A percentile compares a stretch with the other conserved stretches of the same genome.
Evolutionary conservation across 53 echinoderm and acorn worm species (phyloP).

Genomic region (Paracentrotus lividus): DNA sequence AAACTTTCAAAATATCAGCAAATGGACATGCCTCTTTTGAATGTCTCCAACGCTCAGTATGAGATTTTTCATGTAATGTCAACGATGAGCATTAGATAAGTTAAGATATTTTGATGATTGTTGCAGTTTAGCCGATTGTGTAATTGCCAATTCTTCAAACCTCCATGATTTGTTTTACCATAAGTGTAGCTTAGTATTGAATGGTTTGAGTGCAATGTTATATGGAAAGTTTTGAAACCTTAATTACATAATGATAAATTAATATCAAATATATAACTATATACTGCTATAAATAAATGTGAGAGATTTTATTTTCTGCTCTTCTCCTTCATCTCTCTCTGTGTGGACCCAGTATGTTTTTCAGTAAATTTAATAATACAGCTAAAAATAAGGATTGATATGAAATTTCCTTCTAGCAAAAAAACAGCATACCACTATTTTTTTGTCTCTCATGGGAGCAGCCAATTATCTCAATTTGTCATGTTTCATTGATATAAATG

Average conservation of each 20-base stretch:
- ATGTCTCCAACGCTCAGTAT: background rate
- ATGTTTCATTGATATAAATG: constrained; percentile 24
- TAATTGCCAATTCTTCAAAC: background rate
- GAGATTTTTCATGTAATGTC: background rate
- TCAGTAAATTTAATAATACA: background rate
- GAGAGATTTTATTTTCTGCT: background rate
- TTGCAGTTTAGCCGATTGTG: too few species aligned
- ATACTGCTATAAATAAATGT: too few species aligned
- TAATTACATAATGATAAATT: too few species aligned
- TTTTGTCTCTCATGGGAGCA: background rate
- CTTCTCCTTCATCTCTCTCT: background rate
- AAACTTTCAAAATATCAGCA: background rate
- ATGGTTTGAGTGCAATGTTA: background rate
- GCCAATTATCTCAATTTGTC: background rate
- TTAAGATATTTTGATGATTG: too few species aligned
- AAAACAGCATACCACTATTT: too few species aligned
- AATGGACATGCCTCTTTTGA: background rate
- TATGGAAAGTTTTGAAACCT: too few species aligned
- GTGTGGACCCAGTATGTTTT: too few species aligned
- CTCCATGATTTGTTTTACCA: background rate
- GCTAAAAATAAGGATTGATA: background rate
- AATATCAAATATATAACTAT: too few species aligned
- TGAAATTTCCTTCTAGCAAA: background rate
- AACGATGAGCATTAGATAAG: background rate
- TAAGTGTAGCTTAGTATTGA: background rate